Evolutionary conservation across 2,797 vertebrate species (phyloP).

Genomic region (Rhynchonycteris naso): DNA sequence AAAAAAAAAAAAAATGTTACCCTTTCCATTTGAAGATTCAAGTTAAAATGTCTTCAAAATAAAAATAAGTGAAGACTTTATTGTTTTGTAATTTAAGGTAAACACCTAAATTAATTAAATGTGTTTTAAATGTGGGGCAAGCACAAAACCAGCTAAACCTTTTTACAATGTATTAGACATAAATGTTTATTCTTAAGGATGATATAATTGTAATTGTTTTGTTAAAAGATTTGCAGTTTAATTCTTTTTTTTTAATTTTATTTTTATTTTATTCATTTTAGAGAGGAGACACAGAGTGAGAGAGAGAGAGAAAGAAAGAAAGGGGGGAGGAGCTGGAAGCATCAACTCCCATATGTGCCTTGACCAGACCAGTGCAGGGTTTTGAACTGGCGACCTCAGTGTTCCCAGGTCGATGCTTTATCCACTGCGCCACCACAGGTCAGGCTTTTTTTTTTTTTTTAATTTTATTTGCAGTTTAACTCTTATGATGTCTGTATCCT

Average conservation of each 20-base stretch:
- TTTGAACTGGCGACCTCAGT: no score
- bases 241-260: no score
- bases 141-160: background rate
- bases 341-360: no score
- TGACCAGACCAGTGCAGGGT: no score
- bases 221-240: slow-evolving; percentile 23
- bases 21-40: slow-evolving; percentile 53
- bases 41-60: slow-evolving; percentile 66
- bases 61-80: slow-evolving; percentile 46
- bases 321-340: no score
- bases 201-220: background rate
- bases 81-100: slow-evolving; percentile 33
- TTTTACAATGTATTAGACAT: slow-evolving; percentile 34
- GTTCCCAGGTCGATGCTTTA: no score
- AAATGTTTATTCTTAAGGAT: slow-evolving; percentile 36
- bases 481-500: background rate
- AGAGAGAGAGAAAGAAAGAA: no score
- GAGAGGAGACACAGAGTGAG: no score
- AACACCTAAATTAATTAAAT: background rate
- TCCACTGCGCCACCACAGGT: no score
- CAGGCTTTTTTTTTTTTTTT: no score
- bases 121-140: slow-evolving; percentile 35
- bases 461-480: slow-evolving; percentile 35
- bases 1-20: slow-evolving; percentile 46
- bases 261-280: no score